A percentile compares a stretch with the other conserved stretches of the same genome.
These are phyloP conservation scores for Gryllus bimaculatus DNA, from an alignment of 1,140 invertebrate genomes.

Conservation along the genomic window DNA sequence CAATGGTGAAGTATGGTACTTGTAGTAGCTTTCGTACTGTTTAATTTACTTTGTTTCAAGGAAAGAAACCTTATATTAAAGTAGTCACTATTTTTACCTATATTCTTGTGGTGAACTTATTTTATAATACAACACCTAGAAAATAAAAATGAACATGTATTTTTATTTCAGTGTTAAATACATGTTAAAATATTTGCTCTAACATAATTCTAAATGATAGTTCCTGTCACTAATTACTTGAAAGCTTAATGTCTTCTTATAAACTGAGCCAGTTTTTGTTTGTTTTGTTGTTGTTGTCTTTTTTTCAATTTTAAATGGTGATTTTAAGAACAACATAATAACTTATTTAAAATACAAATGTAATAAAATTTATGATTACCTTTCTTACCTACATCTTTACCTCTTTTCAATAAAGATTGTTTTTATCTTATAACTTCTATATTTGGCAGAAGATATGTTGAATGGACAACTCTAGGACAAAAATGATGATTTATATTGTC, in stretches of 20 bases:
- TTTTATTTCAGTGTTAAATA: not conserved
- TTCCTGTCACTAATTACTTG: not conserved
- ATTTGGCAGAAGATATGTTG: too few relatives aligned
- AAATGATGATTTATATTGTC: too few relatives aligned
- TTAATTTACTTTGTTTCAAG: not conserved
- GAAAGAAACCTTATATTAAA: not conserved
- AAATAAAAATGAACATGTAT: not conserved
- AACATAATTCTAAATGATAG: not conserved
- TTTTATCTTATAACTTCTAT: too few relatives aligned
- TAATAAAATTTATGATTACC: not conserved
- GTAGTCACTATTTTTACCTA: not conserved
- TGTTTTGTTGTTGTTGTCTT: not conserved
- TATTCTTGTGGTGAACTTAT: not conserved
- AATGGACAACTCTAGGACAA: too few relatives aligned
- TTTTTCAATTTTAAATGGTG: not conserved
- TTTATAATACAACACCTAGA: not conserved
- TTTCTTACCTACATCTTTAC: not conserved
- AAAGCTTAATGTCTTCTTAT: not conserved
- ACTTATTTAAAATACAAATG: not conserved
- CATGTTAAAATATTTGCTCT: not conserved
- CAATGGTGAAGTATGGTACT: not conserved
- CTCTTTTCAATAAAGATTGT: not conserved
- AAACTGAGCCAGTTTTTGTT: not conserved
- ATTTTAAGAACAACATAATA: not conserved
- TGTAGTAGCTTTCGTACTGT: not conserved